phyloP scores from a whole-genome alignment of 2,888 invertebrate genomes.

The Osedax frankpressi region DNA sequence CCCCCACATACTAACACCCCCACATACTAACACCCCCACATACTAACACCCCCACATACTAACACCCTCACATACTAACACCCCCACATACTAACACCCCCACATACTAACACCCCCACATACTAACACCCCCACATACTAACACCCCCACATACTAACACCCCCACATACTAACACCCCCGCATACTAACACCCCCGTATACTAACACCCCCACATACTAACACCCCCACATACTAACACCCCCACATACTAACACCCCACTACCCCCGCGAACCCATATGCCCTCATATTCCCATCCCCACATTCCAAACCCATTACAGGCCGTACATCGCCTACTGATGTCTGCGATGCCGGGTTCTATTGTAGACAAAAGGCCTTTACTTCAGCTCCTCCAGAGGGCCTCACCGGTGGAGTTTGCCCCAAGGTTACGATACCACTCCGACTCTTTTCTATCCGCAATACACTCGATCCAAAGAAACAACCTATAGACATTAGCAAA shows the following conservation, averaged over 20 bases:
- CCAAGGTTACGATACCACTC: slow-evolving; percentile 17
- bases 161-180: not conserved
- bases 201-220: not conserved
- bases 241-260: not conserved
- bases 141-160: not conserved
- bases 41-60: not conserved
- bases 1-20: not conserved
- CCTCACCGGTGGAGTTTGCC: slow-evolving; percentile 40
- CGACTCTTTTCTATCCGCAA: not conserved
- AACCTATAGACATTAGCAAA: too few species aligned
- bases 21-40: not conserved
- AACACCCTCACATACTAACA: not conserved
- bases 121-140: not conserved
- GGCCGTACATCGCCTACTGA: slow-evolving; percentile 35
- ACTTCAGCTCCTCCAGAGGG: slow-evolving; percentile 44
- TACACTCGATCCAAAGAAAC: too few species aligned
- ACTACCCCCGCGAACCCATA: not conserved
- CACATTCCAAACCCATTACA: not conserved
- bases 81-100: not conserved
- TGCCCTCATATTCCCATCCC: not conserved
- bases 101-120: not conserved
- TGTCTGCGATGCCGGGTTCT: slow-evolving; percentile 30
- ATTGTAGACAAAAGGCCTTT: slow-evolving; percentile 40
- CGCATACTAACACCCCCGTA: not conserved
- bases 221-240: not conserved